Evolutionary conservation across 2,113 vertebrate genomes (phyloP).

Genomic region (Oxyruncus cristatus): DNA sequence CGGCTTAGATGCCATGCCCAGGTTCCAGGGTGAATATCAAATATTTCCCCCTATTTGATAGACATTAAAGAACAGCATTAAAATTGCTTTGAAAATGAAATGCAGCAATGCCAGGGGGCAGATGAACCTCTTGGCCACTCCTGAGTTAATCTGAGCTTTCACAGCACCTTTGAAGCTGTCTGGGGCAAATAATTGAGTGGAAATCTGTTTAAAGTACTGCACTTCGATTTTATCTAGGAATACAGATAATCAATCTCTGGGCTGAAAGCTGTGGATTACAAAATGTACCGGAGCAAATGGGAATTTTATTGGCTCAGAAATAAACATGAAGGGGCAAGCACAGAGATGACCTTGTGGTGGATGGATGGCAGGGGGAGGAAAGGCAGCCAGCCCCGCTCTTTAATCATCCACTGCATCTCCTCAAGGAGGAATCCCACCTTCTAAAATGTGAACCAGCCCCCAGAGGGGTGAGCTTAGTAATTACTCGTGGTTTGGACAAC

Average conservation of each 20-base stretch:
- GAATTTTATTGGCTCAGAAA: conserved; percentile 12
- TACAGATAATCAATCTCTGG: conserved; percentile 32
- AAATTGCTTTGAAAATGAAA: accelerated
- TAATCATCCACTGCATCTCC: background rate
- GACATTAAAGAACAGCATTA: background rate
- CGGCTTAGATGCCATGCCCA: background rate
- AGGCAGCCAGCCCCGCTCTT: background rate
- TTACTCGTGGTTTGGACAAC: background rate
- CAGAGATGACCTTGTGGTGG: background rate
- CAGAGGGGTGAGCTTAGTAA: background rate
- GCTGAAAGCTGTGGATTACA: conserved; percentile 1
- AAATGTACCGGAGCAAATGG: background rate
- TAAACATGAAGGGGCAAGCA: background rate
- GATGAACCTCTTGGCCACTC: background rate
- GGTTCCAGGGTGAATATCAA: background rate
- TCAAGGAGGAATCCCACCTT: background rate
- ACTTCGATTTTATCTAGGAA: conserved; percentile 37
- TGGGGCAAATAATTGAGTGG: background rate
- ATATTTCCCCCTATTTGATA: accelerated
- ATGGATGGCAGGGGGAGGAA: background rate
- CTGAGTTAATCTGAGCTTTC: background rate
- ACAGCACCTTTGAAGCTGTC: background rate
- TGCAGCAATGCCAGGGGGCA: background rate
- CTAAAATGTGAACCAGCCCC: accelerated
- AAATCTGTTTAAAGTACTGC: background rate